Evolutionary conservation across 2,888 invertebrate genomes (phyloP).

Genomic region (Apeira syringaria): DNA sequence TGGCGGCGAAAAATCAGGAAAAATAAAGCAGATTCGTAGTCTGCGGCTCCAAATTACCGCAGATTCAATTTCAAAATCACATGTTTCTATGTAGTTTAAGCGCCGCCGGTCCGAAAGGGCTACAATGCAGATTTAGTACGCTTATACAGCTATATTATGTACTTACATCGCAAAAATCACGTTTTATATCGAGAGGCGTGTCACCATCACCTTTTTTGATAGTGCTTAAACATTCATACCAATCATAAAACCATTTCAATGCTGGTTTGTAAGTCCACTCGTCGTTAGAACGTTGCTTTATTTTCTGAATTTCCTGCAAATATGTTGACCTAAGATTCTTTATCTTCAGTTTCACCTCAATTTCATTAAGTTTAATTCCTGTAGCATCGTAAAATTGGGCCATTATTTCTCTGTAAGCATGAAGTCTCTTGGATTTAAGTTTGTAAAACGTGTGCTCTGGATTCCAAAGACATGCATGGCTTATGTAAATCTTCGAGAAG

Average conservation of each 20-base stretch:
- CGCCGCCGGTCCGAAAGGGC: too few species aligned
- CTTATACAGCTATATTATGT: too few species aligned
- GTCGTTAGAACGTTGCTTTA: constrained; percentile 48
- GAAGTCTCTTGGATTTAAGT: constrained; percentile 50
- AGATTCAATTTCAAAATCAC: too few species aligned
- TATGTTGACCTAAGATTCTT: constrained; percentile 63
- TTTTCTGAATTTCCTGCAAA: constrained; percentile 57
- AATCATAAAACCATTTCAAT: constrained; percentile 60
- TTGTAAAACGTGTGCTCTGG: constrained; percentile 58
- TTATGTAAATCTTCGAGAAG: constrained; percentile 72
- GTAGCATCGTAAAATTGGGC: constrained; percentile 50
- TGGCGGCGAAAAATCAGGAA: too few species aligned
- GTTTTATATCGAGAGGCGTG: constrained; percentile 9
- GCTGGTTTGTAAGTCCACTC: constrained; percentile 50
- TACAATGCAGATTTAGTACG: too few species aligned
- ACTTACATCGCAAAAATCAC: constrained; percentile 26
- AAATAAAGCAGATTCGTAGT: too few species aligned
- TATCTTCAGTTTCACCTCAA: constrained; percentile 56
- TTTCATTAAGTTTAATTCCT: constrained; percentile 51
- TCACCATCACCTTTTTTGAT: constrained; percentile 30
- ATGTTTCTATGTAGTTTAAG: too few species aligned
- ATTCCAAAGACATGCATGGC: constrained; percentile 70
- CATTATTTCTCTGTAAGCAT: constrained; percentile 55
- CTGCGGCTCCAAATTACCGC: too few species aligned
- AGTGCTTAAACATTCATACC: constrained; percentile 45